A percentile compares a stretch with the other conserved stretches of the same genome.
Conservation (phyloP, 2,797 vertebrate genomes). For the Hippoglossus hippoglossus region DNA sequence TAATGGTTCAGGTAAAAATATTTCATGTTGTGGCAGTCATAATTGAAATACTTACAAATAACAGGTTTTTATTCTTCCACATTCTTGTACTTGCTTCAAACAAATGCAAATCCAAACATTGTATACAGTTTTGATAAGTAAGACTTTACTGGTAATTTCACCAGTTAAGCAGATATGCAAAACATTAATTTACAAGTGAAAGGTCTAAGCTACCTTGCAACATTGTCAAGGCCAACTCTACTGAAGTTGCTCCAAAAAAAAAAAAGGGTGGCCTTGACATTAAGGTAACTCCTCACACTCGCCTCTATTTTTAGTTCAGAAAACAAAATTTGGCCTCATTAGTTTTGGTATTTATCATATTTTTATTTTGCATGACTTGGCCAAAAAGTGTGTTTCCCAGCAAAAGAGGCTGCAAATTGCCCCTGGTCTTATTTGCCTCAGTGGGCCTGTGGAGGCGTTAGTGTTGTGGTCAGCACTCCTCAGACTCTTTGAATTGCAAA, state of each 20-base stretch:
- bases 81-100: slow-evolving; percentile 28
- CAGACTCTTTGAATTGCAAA: slow-evolving; percentile 86
- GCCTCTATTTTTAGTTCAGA: slow-evolving; percentile 72
- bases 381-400: slow-evolving; percentile 80
- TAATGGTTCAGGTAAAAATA: slow-evolving; percentile 83
- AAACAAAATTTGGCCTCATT: slow-evolving; percentile 83
- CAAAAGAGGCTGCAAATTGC: slow-evolving; percentile 81
- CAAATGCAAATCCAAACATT: slow-evolving; percentile 61
- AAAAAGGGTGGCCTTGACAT: slow-evolving; percentile 74
- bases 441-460: slow-evolving; percentile 76
- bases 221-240: slow-evolving; percentile 69
- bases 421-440: slow-evolving; percentile 83
- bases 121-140: slow-evolving; percentile 39
- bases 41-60: slow-evolving; percentile 53
- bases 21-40: slow-evolving; percentile 65
- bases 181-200: slow-evolving; percentile 70
- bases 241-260: slow-evolving; percentile 65
- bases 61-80: slow-evolving; percentile 23
- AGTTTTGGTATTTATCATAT: slow-evolving; percentile 83
- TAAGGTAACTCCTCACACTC: slow-evolving; percentile 60
- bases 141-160: slow-evolving; percentile 55
- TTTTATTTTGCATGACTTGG: slow-evolving; percentile 83
- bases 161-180: slow-evolving; percentile 77
- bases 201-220: slow-evolving; percentile 63
- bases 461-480: slow-evolving; percentile 88